Evolutionary conservation across 92 coral and sea anemone species (phyloP), one percentile per base, ranked within the genome.

Genomic region (Virgularia gustaviana): DNA sequence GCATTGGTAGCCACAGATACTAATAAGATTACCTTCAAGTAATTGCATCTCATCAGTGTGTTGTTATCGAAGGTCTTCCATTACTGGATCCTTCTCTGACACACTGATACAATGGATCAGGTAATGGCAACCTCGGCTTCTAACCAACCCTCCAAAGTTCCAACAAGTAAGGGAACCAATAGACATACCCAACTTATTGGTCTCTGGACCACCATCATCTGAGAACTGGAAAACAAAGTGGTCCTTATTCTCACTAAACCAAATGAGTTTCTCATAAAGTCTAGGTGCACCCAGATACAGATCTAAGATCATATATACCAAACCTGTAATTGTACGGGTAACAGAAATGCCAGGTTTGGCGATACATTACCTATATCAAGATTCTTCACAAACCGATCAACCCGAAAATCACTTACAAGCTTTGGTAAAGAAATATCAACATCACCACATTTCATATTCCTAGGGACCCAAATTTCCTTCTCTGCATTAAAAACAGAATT

Each of bases 91-190:
- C n/a, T 47, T 47, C 55, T 47, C 55, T 4, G 55, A 47, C 55
- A 47, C 55, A 47, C 55, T 47, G 7, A 15, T 19, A 47, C 55
- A 47, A 47, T 47, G 55, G 10, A 79, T 73, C 29, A 84, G 32
- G 55, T 79, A 84, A 16, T 84, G 88, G n/a, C 49, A 79, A 27
- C 74, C 88, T 28, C 85, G 41, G 55, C 84, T 79, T 30, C 78
- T 42, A 1, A 83, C 85, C 82, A 41, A 65, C 12, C 58, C 76
- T 44, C 81, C 74, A 65, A 83, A 83, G 65, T 79, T 73, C 85
- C 81, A 73, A 34, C 65, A 49, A 11, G 88, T 83, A 6, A 83
- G 52, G 9, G 80, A 71, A 1, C 85, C 88, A 43, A 83, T 83
- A 0, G 84, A 83, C 88, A 83, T 78, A 10, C 80, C 72, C 39